These are phyloP conservation scores for Mycalesis mineus DNA, from an alignment of 2,888 invertebrate species.

Conservation along the genomic window DNA sequence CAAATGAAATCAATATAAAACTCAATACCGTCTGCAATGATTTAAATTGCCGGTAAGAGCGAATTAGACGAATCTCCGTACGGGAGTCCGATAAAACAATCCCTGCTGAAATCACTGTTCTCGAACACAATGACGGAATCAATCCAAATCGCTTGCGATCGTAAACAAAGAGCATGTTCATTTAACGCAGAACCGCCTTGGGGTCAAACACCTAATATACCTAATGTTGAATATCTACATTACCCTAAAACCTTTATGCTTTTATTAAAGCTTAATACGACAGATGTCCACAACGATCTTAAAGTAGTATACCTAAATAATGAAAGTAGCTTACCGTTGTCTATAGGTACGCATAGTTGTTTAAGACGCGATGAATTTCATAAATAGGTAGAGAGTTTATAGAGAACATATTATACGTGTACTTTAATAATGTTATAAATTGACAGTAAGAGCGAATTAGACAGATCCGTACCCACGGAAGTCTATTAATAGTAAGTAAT, in stretches of 20 bases:
- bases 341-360: too few relatives aligned
- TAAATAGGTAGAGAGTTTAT: too few relatives aligned
- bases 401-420: too few relatives aligned
- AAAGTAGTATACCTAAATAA: too few relatives aligned
- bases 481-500: constrained; percentile 43
- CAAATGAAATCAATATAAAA: constrained; percentile 30
- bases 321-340: too few relatives aligned
- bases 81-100: constrained; percentile 45
- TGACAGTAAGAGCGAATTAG: constrained; percentile 35
- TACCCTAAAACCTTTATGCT: too few relatives aligned
- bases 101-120: constrained; percentile 52
- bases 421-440: constrained; percentile 35
- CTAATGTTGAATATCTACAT: neutral
- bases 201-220: neutral
- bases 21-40: constrained; percentile 27
- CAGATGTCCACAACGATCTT: too few relatives aligned
- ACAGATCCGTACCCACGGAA: constrained; percentile 37
- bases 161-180: constrained; percentile 40
- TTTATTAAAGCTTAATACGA: too few relatives aligned
- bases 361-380: too few relatives aligned
- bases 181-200: constrained; percentile 9
- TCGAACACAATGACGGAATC: constrained; percentile 51
- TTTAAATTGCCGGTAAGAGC: constrained; percentile 36
- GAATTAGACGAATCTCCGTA: constrained; percentile 33
- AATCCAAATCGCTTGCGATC: constrained; percentile 45